phyloP scores from a whole-genome alignment of 2,113 vertebrate genomes.

The Numida meleagris region DNA sequence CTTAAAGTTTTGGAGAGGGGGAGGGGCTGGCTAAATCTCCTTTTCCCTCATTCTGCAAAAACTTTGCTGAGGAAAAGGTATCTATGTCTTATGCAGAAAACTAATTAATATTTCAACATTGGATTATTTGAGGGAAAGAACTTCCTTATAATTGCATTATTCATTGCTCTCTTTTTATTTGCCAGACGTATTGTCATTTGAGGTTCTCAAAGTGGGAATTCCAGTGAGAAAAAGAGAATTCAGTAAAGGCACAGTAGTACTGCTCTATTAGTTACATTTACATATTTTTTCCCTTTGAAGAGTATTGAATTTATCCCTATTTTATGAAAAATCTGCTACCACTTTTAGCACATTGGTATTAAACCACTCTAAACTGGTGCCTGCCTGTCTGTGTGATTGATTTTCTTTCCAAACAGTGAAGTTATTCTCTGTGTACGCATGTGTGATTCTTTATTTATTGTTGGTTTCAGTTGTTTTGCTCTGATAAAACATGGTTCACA shows the following conservation, averaged over 20 bases:
- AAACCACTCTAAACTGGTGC: not conserved
- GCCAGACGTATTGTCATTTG: not conserved
- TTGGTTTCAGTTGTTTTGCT: not conserved
- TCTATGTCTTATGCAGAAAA: not conserved
- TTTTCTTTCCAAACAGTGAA: not conserved
- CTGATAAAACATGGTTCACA: not conserved
- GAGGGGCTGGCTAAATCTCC: not conserved
- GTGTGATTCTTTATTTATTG: not conserved
- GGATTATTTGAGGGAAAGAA: slow-evolving; percentile 20
- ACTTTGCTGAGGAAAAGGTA: not conserved
- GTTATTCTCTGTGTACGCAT: not conserved
- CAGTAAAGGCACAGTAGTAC: not conserved
- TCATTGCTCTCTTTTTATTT: not conserved
- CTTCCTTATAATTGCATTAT: slow-evolving; percentile 27
- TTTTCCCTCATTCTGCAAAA: not conserved
- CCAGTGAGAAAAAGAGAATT: not conserved
- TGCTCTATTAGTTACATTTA: accelerated
- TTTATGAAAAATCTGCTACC: not conserved
- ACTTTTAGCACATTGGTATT: not conserved
- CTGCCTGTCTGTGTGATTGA: not conserved
- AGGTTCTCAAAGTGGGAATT: not conserved
- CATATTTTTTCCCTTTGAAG: not conserved
- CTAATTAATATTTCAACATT: slow-evolving; percentile 38
- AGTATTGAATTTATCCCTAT: not conserved
- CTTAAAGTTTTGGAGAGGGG: not conserved